Evolutionary conservation across 2,888 invertebrate genomes (phyloP), one percentile per base, ranked within the genome.

Genomic region (Drosophila nr. perissopoda): DNA sequence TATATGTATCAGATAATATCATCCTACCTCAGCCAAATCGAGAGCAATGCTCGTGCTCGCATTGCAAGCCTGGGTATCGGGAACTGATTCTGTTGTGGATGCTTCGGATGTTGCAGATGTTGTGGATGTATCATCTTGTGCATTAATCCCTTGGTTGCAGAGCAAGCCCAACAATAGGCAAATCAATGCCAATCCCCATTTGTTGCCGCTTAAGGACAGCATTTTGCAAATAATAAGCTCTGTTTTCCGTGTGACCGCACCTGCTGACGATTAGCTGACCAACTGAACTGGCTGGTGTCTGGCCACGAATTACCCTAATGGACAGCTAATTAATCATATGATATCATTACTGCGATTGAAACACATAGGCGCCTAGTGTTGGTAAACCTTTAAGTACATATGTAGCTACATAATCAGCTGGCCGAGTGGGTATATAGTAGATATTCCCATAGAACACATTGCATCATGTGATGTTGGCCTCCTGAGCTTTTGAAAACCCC

Each of bases 281-380:
- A 31, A 33, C 34, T 27, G 21, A 64, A 38, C 25, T 31, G 36
- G 29, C 18, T 29, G 40, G 33, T 25, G n/a, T 10, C 53, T 31
- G 11, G 25, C 13, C 63, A 68, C 73, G 66, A 70, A 66, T 66
- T 21, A 29, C 27, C 27, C 51, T 73, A 65, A 77, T 71, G 53
- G 63, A 54, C 29, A 54, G 34, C 0, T 63, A 72, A 84, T 84
- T 67, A 74, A 88, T 84, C 84, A 84, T 66, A 36, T 82, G 64
- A 68, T 85, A 88, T 79, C 81, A 68, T 42, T 72, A 48, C 29
- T 36, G 7, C 21, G 69, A 72, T 81, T 76, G 70, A 51, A 36
- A 27, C 5, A 40, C n/a, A 13, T 27, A 10, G 6, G 0, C 6
- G 7, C n/a, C 4, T 56, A 63, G 74, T 77, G 77, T 64, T 74